These are phyloP conservation scores for Gobiocypris rarus DNA, from an alignment of 2,113 vertebrate genomes.

Conservation along the genomic window DNA sequence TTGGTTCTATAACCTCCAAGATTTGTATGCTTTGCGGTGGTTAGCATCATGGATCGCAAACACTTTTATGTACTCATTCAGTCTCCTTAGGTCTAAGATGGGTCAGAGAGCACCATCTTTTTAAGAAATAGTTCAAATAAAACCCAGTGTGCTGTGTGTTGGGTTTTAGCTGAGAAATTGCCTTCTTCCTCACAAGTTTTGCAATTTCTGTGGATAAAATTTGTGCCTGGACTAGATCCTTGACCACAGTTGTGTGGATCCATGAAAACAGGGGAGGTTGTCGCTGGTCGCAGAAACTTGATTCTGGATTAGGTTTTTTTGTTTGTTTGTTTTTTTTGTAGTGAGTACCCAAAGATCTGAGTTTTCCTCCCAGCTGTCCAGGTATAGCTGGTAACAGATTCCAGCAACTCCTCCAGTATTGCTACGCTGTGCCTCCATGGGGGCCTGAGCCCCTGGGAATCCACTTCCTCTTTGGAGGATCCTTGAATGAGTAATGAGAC, in stretches of 20 bases:
- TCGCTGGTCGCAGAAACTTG: not conserved
- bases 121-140: not conserved
- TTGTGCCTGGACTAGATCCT: not conserved
- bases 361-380: not conserved
- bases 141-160: not conserved
- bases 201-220: not conserved
- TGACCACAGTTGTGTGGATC: not conserved
- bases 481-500: not conserved
- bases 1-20: not conserved
- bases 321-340: not conserved
- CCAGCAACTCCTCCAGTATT: not conserved
- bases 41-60: not conserved
- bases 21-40: not conserved
- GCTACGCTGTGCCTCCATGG: not conserved
- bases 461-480: not conserved
- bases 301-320: not conserved
- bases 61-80: not conserved
- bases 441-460: not conserved
- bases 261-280: not conserved
- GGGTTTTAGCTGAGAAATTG: not conserved
- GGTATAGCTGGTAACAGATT: not conserved
- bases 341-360: not conserved
- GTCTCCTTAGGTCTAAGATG: too few relatives aligned
- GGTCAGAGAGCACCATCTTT: not conserved
- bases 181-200: not conserved